Evolutionary conservation across 2,888 invertebrate genomes (phyloP), one percentile per base, ranked within the genome.

Genomic region (Anoncus sp.): DNA sequence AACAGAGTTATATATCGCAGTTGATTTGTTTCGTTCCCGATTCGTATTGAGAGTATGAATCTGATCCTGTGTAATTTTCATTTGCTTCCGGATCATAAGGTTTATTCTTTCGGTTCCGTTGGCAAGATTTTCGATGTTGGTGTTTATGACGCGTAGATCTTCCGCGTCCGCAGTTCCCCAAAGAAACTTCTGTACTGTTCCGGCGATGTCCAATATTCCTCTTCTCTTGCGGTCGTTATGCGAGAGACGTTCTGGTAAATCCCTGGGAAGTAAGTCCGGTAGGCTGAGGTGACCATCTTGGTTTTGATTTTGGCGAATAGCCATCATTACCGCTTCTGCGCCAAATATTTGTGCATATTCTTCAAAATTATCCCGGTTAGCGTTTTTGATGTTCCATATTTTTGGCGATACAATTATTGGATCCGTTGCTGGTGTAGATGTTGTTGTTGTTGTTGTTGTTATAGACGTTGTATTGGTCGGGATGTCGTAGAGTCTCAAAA

Each of bases 21-120:
- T 38, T 66, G 22, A 16, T 40, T 40, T n/a, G 40, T 51, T 53
- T 66, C 53, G 24, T 45, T 16, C 9, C n/a, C 16, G 2, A 18
- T 45, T 20, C 10, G 82, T 83, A 22, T 79, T 78, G 73, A 85
- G n/a, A n/a, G n/a, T n/a, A n/a, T n/a, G n/a, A n/a, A n/a, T n/a
- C n/a, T n/a, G n/a, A n/a, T n/a, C n/a, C 16, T 66, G 66, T 6
- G 66, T 66, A 22, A 66, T 53, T 24, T 38, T 53, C 45, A 45
- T 62, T 45, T 47, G 62, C 7, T 24, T 62, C 9, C 62, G 16
- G 5, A 47, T 16, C 10, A 62, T 9, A 16, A 27, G 31, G 9
- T 27, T 62, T 16, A 62, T 7, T 12, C 27, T 27, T 12, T 45
- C 27, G 5, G 66, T 66, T 18, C 53, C 51, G 40, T 66, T 66